Percentiles rank a stretch among this genome's conserved stretches.
phyloP scores from a whole-genome alignment of 2,797 vertebrate genomes.

The Dendrocincla fuliginosa region DNA sequence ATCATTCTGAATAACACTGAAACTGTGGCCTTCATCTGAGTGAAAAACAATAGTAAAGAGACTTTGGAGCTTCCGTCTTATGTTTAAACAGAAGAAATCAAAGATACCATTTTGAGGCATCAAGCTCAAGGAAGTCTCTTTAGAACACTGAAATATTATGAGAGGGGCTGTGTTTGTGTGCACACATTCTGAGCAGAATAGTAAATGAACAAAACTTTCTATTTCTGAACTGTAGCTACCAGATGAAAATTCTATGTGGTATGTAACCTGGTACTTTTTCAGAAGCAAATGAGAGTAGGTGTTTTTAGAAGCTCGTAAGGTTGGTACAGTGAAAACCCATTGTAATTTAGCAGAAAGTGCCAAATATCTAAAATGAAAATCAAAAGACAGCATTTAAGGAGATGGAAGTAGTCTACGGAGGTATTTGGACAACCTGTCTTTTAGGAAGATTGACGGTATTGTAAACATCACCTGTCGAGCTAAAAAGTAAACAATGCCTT shows the following conservation, averaged over 20 bases:
- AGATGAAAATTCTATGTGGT: background rate
- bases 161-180: background rate
- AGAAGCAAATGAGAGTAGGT: background rate
- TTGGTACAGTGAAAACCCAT: background rate
- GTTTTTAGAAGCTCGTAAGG: background rate
- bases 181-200: background rate
- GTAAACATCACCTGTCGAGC: conserved; percentile 63
- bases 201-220: background rate
- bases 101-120: background rate
- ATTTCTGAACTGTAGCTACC: background rate
- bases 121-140: background rate
- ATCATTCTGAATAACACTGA: background rate
- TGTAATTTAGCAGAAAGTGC: background rate
- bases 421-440: background rate
- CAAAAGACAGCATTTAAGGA: background rate
- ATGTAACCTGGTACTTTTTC: background rate
- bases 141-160: background rate
- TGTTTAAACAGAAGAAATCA: background rate
- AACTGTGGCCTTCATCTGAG: background rate
- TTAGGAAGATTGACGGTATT: background rate
- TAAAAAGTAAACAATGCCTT: conserved; percentile 47
- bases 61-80: background rate
- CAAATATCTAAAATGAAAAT: background rate
- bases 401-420: background rate
- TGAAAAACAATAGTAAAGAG: background rate